phyloP scores from a whole-genome alignment of 2,797 vertebrate species.

The Amblyopsis hoosieri region DNA sequence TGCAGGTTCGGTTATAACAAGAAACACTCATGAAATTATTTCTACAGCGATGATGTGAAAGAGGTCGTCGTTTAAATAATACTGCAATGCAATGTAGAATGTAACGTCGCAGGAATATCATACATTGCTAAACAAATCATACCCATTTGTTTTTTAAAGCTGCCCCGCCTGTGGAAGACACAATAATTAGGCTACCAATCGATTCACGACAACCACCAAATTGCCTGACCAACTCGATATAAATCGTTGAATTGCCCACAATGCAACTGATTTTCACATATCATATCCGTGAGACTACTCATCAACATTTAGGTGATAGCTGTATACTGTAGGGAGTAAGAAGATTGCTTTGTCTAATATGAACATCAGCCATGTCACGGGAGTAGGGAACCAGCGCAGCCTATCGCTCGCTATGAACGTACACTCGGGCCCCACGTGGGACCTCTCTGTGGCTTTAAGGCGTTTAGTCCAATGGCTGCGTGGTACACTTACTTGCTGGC shows the following conservation, averaged over 20 bases:
- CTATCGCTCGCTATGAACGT: slow-evolving; percentile 70
- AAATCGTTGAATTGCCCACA: slow-evolving; percentile 19
- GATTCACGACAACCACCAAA: slow-evolving; percentile 50
- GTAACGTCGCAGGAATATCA: slow-evolving; percentile 11
- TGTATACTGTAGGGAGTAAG: slow-evolving; percentile 60
- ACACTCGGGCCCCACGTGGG: slow-evolving; percentile 81
- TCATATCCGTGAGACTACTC: slow-evolving; percentile 49
- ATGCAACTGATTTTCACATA: slow-evolving; percentile 46
- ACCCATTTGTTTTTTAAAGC: slow-evolving; percentile 28
- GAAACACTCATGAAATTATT: no score
- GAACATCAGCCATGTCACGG: slow-evolving; percentile 77
- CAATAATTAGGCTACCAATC: slow-evolving; percentile 57
- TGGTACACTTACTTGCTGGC: slow-evolving; percentile 58
- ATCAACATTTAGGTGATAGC: slow-evolving; percentile 59
- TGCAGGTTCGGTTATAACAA: no score
- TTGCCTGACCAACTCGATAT: slow-evolving; percentile 10
- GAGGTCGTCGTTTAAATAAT: no score
- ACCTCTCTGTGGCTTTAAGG: slow-evolving; percentile 65
- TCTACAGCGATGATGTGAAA: no score
- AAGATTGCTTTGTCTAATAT: slow-evolving; percentile 79
- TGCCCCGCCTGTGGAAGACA: slow-evolving; percentile 49
- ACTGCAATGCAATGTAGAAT: no score
- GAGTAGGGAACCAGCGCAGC: slow-evolving; percentile 36
- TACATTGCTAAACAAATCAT: slow-evolving; percentile 5
- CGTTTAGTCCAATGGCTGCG: slow-evolving; percentile 67